Evolutionary conservation across 2,888 invertebrate genomes (phyloP), one percentile per base, ranked within the genome.

Genomic region (Drymonia ruficornis): DNA sequence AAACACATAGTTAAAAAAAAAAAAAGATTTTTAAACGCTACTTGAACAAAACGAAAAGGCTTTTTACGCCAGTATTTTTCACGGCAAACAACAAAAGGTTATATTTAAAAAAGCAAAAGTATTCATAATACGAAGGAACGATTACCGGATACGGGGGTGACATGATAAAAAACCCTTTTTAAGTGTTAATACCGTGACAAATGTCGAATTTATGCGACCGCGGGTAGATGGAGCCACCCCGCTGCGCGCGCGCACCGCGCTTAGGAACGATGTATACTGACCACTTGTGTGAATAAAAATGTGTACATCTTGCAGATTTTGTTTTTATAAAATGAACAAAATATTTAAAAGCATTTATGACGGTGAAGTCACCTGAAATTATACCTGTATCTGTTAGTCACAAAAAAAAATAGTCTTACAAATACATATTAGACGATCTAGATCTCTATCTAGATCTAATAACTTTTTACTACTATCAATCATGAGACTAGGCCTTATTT

Each of bases 151-250:
- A 86, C 86, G 78, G 79, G 85, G 86, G 86, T 80, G 89, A 90
- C 88, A 89, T 84, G 88, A 90, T 87, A 90, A 89, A 89, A 91
- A 86, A 86, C 91, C 88, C 81, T 89, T 86, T 70, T 87, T 74
- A 84, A 88, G 90, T 89, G 90, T 90, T 91, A 91, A 91, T 90
- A 81, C 91, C 91, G 90, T 91, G 91, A 91, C 91, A 91, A 92
- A 92, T 92, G 88, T 83, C 70, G 82, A 89, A 91, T 91, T 91
- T 91, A 92, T 92, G 87, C 91, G 85, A 78, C 70, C 78, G 84
- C 81, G 84, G 84, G 84, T 83, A 86, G 84, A 77, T 76, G 74
- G 59, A 57, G 81, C 70, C 74, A 61, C 80, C 90, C 90, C 83
- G 89, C 90, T 83, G 90, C 55, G 89, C 71, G 71, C 65, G 73